phyloP scores from a whole-genome alignment of 2,888 invertebrate species.

The Scaptomyza reducta region DNA sequence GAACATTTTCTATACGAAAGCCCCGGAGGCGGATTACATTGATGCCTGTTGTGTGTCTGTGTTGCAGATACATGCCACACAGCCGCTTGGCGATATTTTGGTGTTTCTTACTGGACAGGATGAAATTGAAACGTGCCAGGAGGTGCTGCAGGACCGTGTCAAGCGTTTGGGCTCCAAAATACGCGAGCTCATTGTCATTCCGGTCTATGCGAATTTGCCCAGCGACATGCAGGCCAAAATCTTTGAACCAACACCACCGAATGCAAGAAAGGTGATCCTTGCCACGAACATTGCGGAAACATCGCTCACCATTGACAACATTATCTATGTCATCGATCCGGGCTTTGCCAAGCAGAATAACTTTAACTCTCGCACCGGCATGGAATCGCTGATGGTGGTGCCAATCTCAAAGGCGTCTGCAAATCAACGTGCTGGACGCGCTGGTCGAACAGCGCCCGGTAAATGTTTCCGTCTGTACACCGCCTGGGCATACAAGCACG shows the following conservation, averaged over 20 bases:
- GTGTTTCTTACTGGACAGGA: conserved; percentile 98
- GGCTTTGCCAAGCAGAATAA: conserved; percentile 99
- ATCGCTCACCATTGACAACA: conserved; percentile 99
- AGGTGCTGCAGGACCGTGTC: conserved; percentile 94
- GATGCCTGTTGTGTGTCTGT: conserved; percentile 99
- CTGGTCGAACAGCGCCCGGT: conserved; percentile 97
- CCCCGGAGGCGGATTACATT: conserved; percentile 99
- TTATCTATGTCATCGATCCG: conserved; percentile 99
- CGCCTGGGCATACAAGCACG: conserved; percentile 99
- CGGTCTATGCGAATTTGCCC: conserved; percentile 99
- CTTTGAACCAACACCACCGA: conserved; percentile 98
- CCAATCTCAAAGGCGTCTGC: conserved; percentile 99
- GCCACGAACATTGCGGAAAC: conserved; percentile 99
- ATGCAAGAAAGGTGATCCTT: conserved; percentile 97
- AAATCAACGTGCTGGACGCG: conserved; percentile 98
- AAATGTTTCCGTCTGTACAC: conserved; percentile 99
- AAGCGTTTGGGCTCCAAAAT: conserved; percentile 96
- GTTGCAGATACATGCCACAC: conserved; percentile 98
- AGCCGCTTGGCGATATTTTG: conserved; percentile 97
- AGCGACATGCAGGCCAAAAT: conserved; percentile 99
- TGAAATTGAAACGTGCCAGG: conserved; percentile 95
- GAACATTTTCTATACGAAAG: conserved; percentile 99
- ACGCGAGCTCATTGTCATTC: conserved; percentile 95
- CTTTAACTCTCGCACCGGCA: conserved; percentile 98
- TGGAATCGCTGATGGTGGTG: conserved; percentile 99